Conservation (phyloP, 2,797 vertebrate species). For the Siniperca scherzeri region DNA sequence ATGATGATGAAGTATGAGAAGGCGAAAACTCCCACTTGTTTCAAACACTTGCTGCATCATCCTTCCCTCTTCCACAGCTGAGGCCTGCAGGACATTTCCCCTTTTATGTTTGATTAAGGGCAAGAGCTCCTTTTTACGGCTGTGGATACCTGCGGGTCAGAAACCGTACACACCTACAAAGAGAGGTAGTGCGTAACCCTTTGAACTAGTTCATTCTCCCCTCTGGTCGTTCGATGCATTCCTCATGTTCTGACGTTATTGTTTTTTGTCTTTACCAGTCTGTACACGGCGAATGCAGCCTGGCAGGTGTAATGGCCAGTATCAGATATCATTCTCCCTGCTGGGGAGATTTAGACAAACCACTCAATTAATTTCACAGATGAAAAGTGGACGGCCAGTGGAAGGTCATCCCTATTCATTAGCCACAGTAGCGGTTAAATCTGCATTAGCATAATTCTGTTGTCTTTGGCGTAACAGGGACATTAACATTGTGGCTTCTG, state of each 20-base stretch:
- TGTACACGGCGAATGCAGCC: slow-evolving; percentile 13
- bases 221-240: slow-evolving; percentile 26
- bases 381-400: slow-evolving; percentile 32
- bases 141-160: slow-evolving; percentile 70
- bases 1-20: slow-evolving; percentile 21
- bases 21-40: slow-evolving; percentile 47
- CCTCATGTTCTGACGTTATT: slow-evolving; percentile 36
- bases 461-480: slow-evolving; percentile 44
- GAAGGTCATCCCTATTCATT: slow-evolving; percentile 65
- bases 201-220: slow-evolving; percentile 61
- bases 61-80: slow-evolving; percentile 13
- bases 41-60: slow-evolving; percentile 40
- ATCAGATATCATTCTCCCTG: slow-evolving; percentile 54
- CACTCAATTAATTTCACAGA: slow-evolving; percentile 60
- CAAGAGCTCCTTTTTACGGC: slow-evolving; percentile 59
- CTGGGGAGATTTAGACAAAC: slow-evolving; percentile 46
- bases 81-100: slow-evolving; percentile 45
- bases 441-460: slow-evolving; percentile 52
- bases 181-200: slow-evolving; percentile 47
- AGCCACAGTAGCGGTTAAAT: slow-evolving; percentile 37
- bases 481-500: slow-evolving; percentile 25
- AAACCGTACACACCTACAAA: slow-evolving; percentile 72
- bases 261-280: slow-evolving; percentile 37
- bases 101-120: slow-evolving; percentile 71
- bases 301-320: slow-evolving; percentile 58